These are phyloP conservation scores for Gopherus evgoodei DNA, from an alignment of 2,113 vertebrate genomes.

Conservation along the genomic window DNA sequence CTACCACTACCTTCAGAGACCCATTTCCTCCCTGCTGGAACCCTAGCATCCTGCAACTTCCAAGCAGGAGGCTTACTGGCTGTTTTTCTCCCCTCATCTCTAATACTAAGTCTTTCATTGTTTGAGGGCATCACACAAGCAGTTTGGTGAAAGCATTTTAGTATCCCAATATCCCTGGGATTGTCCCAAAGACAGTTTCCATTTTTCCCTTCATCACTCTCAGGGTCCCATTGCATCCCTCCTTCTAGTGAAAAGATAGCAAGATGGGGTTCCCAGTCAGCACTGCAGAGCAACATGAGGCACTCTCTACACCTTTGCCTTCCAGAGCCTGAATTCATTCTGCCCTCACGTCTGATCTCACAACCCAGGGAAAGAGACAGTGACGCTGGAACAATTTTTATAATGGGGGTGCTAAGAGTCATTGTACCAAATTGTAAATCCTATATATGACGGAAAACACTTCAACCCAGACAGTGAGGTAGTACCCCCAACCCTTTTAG, in stretches of 20 bases:
- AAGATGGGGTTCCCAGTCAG: neutral
- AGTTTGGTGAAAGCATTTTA: neutral
- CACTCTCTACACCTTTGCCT: too few species aligned
- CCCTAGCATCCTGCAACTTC: neutral
- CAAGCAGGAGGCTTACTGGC: neutral
- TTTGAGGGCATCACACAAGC: neutral
- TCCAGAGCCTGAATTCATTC: too few species aligned
- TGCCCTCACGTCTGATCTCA: too few species aligned
- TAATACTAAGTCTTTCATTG: neutral
- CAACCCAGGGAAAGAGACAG: too few species aligned
- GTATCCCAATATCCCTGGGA: neutral
- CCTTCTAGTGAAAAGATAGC: neutral
- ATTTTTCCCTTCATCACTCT: neutral
- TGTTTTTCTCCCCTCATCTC: neutral
- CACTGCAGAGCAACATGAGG: neutral
- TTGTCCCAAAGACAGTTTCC: neutral
- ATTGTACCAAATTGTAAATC: too few species aligned
- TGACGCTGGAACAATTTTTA: too few species aligned
- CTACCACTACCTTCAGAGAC: neutral
- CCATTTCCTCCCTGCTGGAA: neutral
- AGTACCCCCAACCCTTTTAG: too few species aligned
- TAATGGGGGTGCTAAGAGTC: too few species aligned
- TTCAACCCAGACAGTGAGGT: too few species aligned
- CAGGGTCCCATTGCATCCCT: neutral
- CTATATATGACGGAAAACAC: too few species aligned